phyloP scores from a whole-genome alignment of 2,797 vertebrate genomes.

The Ara ararauna region DNA sequence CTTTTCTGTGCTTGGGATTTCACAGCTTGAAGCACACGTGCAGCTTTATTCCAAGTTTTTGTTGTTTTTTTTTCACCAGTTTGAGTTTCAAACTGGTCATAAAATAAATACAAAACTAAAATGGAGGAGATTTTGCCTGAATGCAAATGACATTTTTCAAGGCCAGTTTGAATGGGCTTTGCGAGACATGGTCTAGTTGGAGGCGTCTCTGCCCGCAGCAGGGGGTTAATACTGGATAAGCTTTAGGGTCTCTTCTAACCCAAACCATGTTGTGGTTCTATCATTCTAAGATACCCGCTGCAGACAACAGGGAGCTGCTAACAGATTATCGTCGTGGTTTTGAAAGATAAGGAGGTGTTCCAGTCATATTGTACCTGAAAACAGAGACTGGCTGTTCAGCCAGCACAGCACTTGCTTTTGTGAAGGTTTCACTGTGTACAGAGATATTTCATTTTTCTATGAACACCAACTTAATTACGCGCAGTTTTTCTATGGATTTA shows the following conservation, averaged over 20 bases:
- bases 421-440: neutral
- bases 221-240: neutral
- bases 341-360: constrained; percentile 14
- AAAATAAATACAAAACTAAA: neutral
- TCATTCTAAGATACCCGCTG: neutral
- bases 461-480: neutral
- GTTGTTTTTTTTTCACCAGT: rapidly evolving
- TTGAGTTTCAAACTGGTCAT: neutral
- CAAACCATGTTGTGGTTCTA: neutral
- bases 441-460: neutral
- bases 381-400: neutral
- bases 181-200: too few relatives aligned
- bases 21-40: neutral
- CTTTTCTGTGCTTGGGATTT: neutral
- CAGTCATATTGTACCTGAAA: neutral
- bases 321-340: neutral
- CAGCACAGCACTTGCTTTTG: neutral
- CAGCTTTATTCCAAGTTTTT: neutral
- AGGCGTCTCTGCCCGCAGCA: neutral
- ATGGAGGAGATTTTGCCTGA: neutral
- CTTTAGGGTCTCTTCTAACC: neutral
- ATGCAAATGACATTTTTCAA: too few relatives aligned
- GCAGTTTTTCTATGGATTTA: neutral
- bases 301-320: neutral
- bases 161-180: too few relatives aligned